A percentile compares a stretch with the other conserved stretches of the same genome.
phyloP scores from a whole-genome alignment of 2,797 vertebrate species.

The Morus bassanus region DNA sequence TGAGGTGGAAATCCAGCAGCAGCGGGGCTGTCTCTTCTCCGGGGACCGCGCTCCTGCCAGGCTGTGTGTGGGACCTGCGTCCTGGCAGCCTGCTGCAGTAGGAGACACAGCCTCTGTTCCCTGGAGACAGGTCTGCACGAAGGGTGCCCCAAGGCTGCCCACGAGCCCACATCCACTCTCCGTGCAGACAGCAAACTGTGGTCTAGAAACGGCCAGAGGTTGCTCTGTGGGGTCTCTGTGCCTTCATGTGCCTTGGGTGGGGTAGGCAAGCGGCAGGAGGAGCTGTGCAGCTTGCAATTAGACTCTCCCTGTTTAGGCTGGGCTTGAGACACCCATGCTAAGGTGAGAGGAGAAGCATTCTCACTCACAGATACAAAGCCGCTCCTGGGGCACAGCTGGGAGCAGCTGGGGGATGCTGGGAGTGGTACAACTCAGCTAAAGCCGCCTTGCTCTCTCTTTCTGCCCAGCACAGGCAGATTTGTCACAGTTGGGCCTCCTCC shows the following conservation, averaged over 20 bases:
- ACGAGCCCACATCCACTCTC: fast-evolving
- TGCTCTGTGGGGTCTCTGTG: background rate
- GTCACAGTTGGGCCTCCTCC: slow-evolving; percentile 62
- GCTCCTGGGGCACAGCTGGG: background rate
- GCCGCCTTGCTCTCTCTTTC: slow-evolving; percentile 24
- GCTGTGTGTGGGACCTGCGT: background rate
- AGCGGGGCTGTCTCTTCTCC: background rate
- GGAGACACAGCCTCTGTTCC: background rate
- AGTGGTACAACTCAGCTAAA: background rate
- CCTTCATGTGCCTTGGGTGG: background rate
- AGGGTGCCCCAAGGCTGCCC: background rate
- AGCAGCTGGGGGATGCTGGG: background rate
- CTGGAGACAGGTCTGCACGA: fast-evolving
- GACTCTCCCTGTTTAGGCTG: background rate
- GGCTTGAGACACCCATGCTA: background rate
- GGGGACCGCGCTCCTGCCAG: background rate
- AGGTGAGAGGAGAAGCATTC: background rate
- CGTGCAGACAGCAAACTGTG: background rate
- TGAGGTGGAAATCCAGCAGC: slow-evolving; percentile 55
- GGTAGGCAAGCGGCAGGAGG: background rate
- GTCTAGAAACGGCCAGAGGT: background rate
- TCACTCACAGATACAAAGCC: background rate
- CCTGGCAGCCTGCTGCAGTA: background rate
- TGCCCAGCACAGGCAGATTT: slow-evolving; percentile 72
- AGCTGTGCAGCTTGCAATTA: background rate